Conservation (phyloP, 2,113 vertebrate species). For the Puntigrus tetrazona region DNA sequence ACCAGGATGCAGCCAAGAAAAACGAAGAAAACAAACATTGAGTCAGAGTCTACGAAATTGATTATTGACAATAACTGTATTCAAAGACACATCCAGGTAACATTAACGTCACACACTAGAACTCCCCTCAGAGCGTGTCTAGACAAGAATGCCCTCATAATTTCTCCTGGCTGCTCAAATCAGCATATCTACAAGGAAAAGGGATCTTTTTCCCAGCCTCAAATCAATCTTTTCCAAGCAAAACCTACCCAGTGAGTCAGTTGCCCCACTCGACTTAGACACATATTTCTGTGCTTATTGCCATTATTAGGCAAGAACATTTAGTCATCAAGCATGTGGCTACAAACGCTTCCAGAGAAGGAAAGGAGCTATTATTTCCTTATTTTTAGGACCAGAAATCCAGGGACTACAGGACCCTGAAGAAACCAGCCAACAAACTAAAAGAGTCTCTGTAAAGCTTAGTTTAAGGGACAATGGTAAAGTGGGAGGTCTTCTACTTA, state of each 20-base stretch:
- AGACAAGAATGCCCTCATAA: not conserved
- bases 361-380: not conserved
- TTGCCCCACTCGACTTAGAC: not conserved
- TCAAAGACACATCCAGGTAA: not conserved
- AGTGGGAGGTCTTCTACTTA: slow-evolving; percentile 53
- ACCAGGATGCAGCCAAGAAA: not conserved
- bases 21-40: not conserved
- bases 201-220: not conserved
- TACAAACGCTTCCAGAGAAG: not conserved
- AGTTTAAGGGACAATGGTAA: slow-evolving; percentile 45
- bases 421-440: slow-evolving; percentile 4
- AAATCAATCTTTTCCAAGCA: slow-evolving; percentile 7
- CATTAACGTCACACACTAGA: not conserved
- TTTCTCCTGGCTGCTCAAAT: not conserved
- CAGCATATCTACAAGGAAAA: slow-evolving; percentile 2
- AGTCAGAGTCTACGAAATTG: not conserved
- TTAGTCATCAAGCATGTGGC: slow-evolving; percentile 47
- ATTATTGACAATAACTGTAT: not conserved
- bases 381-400: slow-evolving; percentile 29
- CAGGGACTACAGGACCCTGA: not conserved
- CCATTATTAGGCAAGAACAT: slow-evolving; percentile 44
- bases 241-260: slow-evolving; percentile 25
- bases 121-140: slow-evolving; percentile 2
- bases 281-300: slow-evolving; percentile 32
- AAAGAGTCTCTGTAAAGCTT: slow-evolving; percentile 27